Conservation (phyloP, 2,797 vertebrate genomes). For the Sardinella longiceps region DNA sequence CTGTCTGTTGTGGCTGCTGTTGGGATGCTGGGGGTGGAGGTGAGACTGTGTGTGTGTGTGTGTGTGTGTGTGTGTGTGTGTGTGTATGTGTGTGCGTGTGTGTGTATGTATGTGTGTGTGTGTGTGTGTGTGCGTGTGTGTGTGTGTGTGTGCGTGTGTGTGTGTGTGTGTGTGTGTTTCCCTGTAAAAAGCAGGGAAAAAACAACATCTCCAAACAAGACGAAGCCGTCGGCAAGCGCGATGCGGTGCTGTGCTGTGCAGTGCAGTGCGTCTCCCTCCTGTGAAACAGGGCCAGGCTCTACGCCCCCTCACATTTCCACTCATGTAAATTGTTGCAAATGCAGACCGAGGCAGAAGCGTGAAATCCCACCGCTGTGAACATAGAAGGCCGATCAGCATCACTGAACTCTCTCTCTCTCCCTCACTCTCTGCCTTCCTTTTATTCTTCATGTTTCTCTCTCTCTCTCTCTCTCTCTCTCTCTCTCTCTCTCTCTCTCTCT, state of each 20-base stretch:
- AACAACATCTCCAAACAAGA: neutral
- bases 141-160: too few species aligned
- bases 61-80: too few species aligned
- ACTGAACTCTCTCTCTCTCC: neutral
- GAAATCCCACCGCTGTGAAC: constrained; percentile 9
- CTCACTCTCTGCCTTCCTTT: neutral
- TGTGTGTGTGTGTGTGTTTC: neutral
- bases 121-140: too few species aligned
- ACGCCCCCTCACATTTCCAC: neutral
- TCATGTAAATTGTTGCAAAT: constrained; percentile 17
- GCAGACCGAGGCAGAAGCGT: constrained; percentile 7
- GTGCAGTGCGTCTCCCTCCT: neutral
- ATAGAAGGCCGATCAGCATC: constrained; percentile 15
- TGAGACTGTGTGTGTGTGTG: constrained; percentile 1
- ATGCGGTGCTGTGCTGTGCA: too few species aligned
- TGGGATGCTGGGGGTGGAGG: too few species aligned
- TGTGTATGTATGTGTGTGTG: neutral
- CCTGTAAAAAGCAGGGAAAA: neutral
- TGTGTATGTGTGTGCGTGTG: too few species aligned
- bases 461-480: neutral
- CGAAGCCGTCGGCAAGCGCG: neutral
- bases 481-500: neutral
- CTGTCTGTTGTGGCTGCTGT: constrained; percentile 7
- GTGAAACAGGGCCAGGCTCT: constrained; percentile 5
- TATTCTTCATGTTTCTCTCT: neutral